Evolutionary conservation across 2,888 invertebrate genomes (phyloP).

Genomic region (Ennomos erosarius): DNA sequence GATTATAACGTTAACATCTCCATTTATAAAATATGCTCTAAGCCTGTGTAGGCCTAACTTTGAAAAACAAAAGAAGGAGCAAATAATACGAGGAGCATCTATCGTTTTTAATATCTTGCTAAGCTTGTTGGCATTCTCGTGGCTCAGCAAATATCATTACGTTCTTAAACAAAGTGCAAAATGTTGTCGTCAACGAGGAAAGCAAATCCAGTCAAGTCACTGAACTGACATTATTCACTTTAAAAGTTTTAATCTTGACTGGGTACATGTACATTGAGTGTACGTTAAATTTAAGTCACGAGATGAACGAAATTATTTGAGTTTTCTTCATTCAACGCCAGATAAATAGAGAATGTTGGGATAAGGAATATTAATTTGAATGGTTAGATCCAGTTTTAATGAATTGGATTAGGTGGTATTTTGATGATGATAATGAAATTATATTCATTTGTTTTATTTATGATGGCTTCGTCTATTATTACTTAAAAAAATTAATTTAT

Average conservation of each 20-base stretch:
- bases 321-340: constrained; percentile 22
- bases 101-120: too few relatives aligned
- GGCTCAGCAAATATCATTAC: constrained; percentile 5
- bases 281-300: neutral
- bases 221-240: constrained; percentile 38
- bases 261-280: constrained; percentile 16
- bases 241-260: constrained; percentile 36
- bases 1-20: too few relatives aligned
- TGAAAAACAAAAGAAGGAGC: too few relatives aligned
- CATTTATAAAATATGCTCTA: too few relatives aligned
- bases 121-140: too few relatives aligned
- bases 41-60: too few relatives aligned
- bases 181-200: constrained; percentile 35
- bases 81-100: too few relatives aligned
- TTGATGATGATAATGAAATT: too few relatives aligned
- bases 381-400: constrained; percentile 6
- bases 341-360: constrained; percentile 12
- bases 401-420: too few relatives aligned
- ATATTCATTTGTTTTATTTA: too few relatives aligned
- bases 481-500: too few relatives aligned
- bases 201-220: constrained; percentile 29
- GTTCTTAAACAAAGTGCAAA: constrained; percentile 36
- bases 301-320: constrained; percentile 24
- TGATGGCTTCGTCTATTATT: neutral
- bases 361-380: constrained; percentile 9